Evolutionary conservation across 2,888 invertebrate species (phyloP).

Genomic region (Cataglyphis rosenhaueri): DNA sequence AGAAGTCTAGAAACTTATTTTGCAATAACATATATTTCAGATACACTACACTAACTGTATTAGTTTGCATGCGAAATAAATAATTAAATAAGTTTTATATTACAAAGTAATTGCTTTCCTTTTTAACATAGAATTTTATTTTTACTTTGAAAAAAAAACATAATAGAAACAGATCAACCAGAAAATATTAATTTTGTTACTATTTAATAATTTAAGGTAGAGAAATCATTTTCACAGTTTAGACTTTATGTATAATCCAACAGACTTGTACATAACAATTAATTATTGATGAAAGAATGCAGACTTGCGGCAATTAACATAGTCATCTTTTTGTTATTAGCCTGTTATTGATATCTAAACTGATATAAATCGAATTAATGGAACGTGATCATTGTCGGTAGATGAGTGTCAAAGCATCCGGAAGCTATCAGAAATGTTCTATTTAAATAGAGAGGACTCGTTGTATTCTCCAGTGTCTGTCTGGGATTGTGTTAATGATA

Average conservation of each 20-base stretch:
- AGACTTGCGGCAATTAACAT: not conserved
- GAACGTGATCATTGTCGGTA: conserved; percentile 25
- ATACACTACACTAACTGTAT: not conserved
- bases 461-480: conserved; percentile 26
- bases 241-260: not conserved
- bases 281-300: conserved; percentile 9
- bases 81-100: not conserved
- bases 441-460: conserved; percentile 16
- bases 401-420: not conserved
- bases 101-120: not conserved
- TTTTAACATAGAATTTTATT: not conserved
- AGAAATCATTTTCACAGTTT: not conserved
- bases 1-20: too few relatives aligned
- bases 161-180: not conserved
- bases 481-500: conserved; percentile 22
- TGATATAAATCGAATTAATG: conserved; percentile 29
- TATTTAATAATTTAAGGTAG: not conserved
- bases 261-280: not conserved
- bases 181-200: not conserved
- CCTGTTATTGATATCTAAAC: conserved; percentile 2
- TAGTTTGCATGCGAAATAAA: not conserved
- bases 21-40: too few relatives aligned
- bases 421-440: conserved; percentile 19
- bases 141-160: not conserved
- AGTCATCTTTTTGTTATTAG: not conserved